phyloP scores from a whole-genome alignment of 2,113 vertebrate species.

The Monopterus albus region DNA sequence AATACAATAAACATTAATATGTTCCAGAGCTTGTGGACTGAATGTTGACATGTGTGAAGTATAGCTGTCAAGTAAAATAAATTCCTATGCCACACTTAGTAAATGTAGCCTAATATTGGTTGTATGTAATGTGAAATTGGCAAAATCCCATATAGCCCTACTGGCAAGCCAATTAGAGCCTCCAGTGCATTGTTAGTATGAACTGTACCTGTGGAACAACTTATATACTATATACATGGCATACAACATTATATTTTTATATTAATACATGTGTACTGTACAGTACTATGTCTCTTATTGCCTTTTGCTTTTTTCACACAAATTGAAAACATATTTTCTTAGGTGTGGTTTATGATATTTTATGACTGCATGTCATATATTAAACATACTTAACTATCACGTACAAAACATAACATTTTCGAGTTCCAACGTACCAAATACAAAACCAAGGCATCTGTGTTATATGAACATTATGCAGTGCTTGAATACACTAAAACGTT shows the following conservation, averaged over 20 bases:
- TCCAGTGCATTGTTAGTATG: not conserved
- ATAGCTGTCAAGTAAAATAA: constrained; percentile 14
- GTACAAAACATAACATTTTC: not conserved
- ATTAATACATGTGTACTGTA: too few species aligned
- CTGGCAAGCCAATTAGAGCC: not conserved
- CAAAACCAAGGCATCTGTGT: too few species aligned
- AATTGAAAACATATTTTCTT: too few species aligned
- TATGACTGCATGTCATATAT: not conserved
- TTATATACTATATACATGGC: not conserved
- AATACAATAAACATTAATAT: constrained; percentile 14
- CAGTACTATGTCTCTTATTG: too few species aligned
- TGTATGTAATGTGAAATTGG: not conserved
- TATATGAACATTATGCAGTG: not conserved
- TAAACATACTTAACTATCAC: not conserved
- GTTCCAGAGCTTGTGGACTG: not conserved
- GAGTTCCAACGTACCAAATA: too few species aligned
- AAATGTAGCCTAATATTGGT: constrained; percentile 13
- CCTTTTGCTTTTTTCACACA: too few species aligned
- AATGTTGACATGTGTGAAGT: not conserved
- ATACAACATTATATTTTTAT: not conserved
- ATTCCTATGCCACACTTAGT: not conserved
- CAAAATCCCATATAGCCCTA: not conserved
- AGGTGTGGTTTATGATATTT: too few species aligned
- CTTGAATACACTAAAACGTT: too few species aligned
- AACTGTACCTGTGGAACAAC: not conserved